A percentile compares a stretch with the other conserved stretches of the same genome.
Conservation (phyloP, 2,888 invertebrate genomes). For the Eupithecia dodoneata region DNA sequence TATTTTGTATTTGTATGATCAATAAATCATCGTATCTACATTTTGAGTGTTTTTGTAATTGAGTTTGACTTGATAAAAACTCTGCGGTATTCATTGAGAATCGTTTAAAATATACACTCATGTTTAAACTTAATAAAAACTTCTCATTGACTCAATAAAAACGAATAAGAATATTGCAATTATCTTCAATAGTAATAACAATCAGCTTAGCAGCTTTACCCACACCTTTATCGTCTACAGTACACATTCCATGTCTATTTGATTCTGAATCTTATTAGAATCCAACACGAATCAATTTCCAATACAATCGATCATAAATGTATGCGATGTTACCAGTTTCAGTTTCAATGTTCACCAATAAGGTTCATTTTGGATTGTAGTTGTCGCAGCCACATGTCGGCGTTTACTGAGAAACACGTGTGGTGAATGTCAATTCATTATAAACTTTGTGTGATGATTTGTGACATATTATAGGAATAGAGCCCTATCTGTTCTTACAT, state of each 20-base stretch:
- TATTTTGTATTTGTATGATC: slow-evolving; percentile 10
- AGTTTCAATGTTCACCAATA: slow-evolving; percentile 39
- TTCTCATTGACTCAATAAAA: slow-evolving; percentile 29
- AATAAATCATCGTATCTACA: not conserved
- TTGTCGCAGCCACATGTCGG: slow-evolving; percentile 52
- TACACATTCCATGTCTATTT: slow-evolving; percentile 11
- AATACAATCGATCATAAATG: slow-evolving; percentile 37
- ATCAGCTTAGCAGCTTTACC: slow-evolving; percentile 33
- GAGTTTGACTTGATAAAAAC: not conserved
- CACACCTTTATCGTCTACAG: slow-evolving; percentile 30
- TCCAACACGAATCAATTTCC: slow-evolving; percentile 37
- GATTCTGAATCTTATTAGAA: slow-evolving; percentile 30
- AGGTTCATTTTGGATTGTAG: slow-evolving; percentile 48
- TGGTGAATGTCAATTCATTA: slow-evolving; percentile 83
- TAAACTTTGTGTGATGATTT: slow-evolving; percentile 83
- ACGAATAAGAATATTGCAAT: slow-evolving; percentile 39
- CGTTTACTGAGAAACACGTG: slow-evolving; percentile 67
- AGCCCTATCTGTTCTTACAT: slow-evolving; percentile 74
- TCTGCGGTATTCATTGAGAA: not conserved
- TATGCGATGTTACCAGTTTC: slow-evolving; percentile 31
- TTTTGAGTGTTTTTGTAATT: not conserved
- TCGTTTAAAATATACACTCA: not conserved
- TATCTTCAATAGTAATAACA: slow-evolving; percentile 40
- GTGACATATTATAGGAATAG: slow-evolving; percentile 82
- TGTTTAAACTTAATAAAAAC: slow-evolving; percentile 22